Conservation (phyloP, 2,113 vertebrate genomes). For the Podarcis raffonei region DNA sequence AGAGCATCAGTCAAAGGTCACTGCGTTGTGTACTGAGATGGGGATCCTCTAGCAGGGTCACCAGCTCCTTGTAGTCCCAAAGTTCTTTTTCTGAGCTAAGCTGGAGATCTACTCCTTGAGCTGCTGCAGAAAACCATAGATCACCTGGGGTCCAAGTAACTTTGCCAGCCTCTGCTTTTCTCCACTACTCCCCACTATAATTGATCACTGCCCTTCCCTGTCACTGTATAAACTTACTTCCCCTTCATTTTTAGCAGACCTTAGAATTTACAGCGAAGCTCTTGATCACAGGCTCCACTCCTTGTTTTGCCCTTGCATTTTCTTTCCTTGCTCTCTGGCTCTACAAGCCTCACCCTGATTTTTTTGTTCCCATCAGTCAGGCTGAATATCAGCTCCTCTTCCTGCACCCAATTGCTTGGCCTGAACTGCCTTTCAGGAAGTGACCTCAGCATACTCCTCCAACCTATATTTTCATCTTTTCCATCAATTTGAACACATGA, state of each 20-base stretch:
- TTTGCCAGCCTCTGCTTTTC: neutral
- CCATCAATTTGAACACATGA: neutral
- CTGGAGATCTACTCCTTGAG: neutral
- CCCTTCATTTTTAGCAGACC: neutral
- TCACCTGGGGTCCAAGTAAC: neutral
- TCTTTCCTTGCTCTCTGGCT: neutral
- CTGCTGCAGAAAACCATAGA: neutral
- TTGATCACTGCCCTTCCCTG: neutral
- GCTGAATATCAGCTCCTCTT: neutral
- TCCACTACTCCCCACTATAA: neutral
- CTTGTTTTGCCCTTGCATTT: neutral
- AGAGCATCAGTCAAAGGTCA: too few species aligned
- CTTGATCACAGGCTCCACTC: neutral
- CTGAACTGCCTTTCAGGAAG: neutral
- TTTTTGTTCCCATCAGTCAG: neutral
- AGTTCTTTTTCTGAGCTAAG: neutral
- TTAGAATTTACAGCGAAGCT: neutral
- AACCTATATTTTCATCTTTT: neutral
- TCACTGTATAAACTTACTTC: neutral
- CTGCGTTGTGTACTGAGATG: neutral
- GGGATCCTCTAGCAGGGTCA: neutral
- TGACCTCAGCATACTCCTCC: neutral
- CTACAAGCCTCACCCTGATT: neutral
- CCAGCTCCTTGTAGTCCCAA: neutral
- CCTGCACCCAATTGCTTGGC: neutral